phyloP scores from a whole-genome alignment of 2,888 invertebrate species.

The Macaria notata region DNA sequence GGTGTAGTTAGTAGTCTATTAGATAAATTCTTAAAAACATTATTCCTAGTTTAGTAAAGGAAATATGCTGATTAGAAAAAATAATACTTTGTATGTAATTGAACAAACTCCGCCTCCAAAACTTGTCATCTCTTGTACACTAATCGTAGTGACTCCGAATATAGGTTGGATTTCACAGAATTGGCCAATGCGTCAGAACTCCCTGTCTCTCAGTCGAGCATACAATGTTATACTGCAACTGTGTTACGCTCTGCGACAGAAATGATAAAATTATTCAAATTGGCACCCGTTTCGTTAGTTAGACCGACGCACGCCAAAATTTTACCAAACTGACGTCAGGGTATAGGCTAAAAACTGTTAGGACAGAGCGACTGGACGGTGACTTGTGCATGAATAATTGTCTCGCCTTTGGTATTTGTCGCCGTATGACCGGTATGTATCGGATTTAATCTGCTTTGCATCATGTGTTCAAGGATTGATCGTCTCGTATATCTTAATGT shows the following conservation, averaged over 20 bases:
- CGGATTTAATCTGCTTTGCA: not conserved
- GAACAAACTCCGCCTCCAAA: no score
- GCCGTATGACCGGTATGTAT: not conserved
- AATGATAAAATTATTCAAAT: slow-evolving; percentile 24
- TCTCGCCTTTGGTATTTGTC: slow-evolving; percentile 5
- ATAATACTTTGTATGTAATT: no score
- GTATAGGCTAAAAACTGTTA: slow-evolving; percentile 4
- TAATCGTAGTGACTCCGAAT: no score
- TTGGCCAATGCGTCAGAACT: no score
- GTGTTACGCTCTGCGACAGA: slow-evolving; percentile 25
- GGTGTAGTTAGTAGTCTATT: no score
- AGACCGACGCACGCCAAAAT: slow-evolving; percentile 19
- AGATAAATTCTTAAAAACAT: no score
- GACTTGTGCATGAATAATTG: not conserved
- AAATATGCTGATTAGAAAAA: no score
- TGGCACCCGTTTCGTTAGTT: slow-evolving; percentile 21
- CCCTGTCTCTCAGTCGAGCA: not conserved
- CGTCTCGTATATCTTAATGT: not conserved
- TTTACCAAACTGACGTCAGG: slow-evolving; percentile 14
- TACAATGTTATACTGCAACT: slow-evolving; percentile 16
- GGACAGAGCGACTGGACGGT: not conserved
- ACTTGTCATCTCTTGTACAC: no score
- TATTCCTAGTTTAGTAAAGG: no score
- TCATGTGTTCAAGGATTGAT: slow-evolving; percentile 2
- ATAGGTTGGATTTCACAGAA: no score